Conservation (phyloP, 2,797 vertebrate species). For the Aplochiton taeniatus region DNA sequence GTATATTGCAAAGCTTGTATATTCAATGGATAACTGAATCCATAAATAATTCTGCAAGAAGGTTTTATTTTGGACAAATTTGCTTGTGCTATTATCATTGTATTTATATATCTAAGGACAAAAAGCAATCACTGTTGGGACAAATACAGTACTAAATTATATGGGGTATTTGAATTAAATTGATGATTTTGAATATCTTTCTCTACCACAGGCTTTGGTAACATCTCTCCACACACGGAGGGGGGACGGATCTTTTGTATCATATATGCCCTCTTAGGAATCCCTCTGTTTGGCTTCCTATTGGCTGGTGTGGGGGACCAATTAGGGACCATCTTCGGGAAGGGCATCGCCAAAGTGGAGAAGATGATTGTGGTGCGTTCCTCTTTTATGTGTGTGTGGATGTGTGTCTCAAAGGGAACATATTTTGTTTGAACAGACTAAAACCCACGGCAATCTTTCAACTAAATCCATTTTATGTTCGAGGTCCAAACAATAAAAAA, state of each 20-base stretch:
- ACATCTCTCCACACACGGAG: conserved; percentile 95
- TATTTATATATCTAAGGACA: too few species aligned
- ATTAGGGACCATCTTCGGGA: conserved; percentile 96
- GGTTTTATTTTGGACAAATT: too few species aligned
- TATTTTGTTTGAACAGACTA: neutral
- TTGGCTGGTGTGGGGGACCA: conserved; percentile 97
- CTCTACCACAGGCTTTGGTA: conserved; percentile 87
- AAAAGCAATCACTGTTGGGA: too few species aligned
- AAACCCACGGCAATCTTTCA: neutral
- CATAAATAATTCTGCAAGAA: too few species aligned
- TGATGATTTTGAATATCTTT: neutral
- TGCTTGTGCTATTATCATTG: too few species aligned
- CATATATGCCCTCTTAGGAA: conserved; percentile 95
- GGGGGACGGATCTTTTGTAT: conserved; percentile 97
- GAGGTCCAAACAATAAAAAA: too few species aligned
- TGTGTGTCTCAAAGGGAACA: neutral
- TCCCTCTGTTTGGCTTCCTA: conserved; percentile 96
- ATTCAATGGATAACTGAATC: too few species aligned
- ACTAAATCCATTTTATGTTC: neutral
- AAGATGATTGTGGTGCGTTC: conserved; percentile 94
- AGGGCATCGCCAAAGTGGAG: conserved; percentile 95
- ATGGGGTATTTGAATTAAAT: too few species aligned
- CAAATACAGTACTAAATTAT: too few species aligned
- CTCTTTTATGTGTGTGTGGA: neutral
- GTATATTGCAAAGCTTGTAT: neutral